These are phyloP conservation scores for Mesembrinibis cayennensis DNA, from an alignment of 2,113 vertebrate species.

Conservation along the genomic window DNA sequence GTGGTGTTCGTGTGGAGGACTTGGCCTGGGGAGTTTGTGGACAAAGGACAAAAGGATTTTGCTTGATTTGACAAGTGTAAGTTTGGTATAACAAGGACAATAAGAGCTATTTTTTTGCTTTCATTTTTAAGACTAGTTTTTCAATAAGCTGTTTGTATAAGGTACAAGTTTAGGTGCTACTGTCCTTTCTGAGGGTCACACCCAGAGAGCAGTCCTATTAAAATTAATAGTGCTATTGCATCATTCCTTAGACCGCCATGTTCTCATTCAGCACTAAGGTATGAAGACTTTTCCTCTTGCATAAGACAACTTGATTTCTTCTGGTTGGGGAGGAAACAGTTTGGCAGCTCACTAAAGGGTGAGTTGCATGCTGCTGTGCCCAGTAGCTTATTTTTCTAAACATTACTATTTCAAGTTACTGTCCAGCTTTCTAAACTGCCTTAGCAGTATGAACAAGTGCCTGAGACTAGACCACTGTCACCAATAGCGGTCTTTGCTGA, in stretches of 20 bases:
- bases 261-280: slow-evolving; percentile 10
- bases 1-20: background rate
- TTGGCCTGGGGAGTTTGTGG: background rate
- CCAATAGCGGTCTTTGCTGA: background rate
- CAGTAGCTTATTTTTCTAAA: background rate
- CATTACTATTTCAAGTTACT: background rate
- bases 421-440: background rate
- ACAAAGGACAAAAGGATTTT: background rate
- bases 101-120: background rate
- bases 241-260: background rate
- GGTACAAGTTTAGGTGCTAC: background rate
- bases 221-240: background rate
- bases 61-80: background rate
- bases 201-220: slow-evolving; percentile 32
- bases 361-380: background rate
- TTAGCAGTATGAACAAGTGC: background rate
- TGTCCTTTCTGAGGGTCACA: background rate
- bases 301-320: background rate
- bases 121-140: background rate
- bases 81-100: background rate
- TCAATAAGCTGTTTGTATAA: background rate
- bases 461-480: background rate
- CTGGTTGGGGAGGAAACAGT: background rate
- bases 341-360: background rate
- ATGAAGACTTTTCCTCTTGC: slow-evolving; percentile 53